Evolutionary conservation across 1,140 invertebrate genomes (phyloP).

Genomic region (Mycetomoellerius zeteki): DNA sequence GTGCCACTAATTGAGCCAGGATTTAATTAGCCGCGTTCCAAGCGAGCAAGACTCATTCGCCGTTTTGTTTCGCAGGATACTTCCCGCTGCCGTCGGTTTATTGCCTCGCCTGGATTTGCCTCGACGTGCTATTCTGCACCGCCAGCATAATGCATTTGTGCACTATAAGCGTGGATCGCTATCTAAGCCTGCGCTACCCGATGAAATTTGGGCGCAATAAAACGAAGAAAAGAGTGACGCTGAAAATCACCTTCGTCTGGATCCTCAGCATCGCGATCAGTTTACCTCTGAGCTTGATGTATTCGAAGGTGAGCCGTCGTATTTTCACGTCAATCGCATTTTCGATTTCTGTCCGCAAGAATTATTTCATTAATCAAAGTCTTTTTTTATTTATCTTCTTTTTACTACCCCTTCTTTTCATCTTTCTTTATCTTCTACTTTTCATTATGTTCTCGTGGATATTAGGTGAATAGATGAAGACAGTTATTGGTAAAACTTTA

Average conservation of each 20-base stretch:
- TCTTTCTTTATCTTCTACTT: background rate
- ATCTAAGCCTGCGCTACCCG: slow-evolving; percentile 94
- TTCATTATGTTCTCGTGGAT: background rate
- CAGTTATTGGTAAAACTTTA: background rate
- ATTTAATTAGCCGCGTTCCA: slow-evolving; percentile 52
- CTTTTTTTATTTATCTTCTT: background rate
- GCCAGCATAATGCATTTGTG: slow-evolving; percentile 98
- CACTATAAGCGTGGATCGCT: slow-evolving; percentile 97
- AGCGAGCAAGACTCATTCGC: background rate
- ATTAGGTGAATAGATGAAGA: background rate
- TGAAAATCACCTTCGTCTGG: slow-evolving; percentile 97
- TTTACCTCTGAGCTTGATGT: slow-evolving; percentile 94
- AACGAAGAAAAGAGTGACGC: slow-evolving; percentile 93
- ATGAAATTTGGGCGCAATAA: slow-evolving; percentile 97
- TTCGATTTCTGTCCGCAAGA: background rate
- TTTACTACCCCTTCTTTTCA: background rate
- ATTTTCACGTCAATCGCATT: background rate
- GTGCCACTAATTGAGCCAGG: slow-evolving; percentile 36
- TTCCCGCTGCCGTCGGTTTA: slow-evolving; percentile 94
- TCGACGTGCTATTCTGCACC: slow-evolving; percentile 98
- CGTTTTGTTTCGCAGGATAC: slow-evolving; percentile 89
- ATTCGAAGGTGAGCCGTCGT: slow-evolving; percentile 90
- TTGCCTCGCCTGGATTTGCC: slow-evolving; percentile 95
- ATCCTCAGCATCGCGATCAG: slow-evolving; percentile 95
- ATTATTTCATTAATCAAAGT: background rate